These are phyloP conservation scores for Grammomys dolichurus DNA, from an alignment of 2,113 vertebrate genomes.

Conservation along the genomic window DNA sequence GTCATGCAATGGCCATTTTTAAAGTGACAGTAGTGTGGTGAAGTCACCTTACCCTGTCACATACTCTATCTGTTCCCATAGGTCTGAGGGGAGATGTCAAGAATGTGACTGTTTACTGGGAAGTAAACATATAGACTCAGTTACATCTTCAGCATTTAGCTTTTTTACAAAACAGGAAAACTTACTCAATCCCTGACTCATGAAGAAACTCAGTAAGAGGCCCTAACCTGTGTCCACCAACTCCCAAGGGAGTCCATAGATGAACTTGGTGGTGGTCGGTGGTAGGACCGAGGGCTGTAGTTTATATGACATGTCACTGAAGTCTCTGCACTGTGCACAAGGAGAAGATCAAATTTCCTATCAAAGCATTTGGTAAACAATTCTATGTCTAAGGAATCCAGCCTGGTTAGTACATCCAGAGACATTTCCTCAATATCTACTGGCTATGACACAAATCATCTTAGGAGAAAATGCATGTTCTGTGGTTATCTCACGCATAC, in stretches of 20 bases:
- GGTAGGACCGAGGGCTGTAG: background rate
- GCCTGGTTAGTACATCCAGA: background rate
- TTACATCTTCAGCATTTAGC: conserved; percentile 30
- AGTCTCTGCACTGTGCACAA: background rate
- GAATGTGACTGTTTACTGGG: background rate
- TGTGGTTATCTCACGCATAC: background rate
- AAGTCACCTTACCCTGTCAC: background rate
- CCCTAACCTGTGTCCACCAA: background rate
- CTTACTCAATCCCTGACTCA: background rate
- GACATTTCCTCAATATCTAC: background rate
- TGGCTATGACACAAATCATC: background rate
- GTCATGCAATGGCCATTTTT: background rate
- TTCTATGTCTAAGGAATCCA: background rate
- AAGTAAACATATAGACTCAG: conserved; percentile 19
- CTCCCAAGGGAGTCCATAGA: background rate
- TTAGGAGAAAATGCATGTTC: conserved; percentile 10
- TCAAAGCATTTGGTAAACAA: background rate
- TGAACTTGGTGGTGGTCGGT: background rate
- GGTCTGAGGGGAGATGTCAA: background rate
- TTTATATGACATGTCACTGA: too few relatives aligned
- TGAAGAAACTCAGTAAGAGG: background rate
- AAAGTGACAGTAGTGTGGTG: background rate
- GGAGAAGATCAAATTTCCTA: background rate
- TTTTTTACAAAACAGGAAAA: conserved; percentile 56
- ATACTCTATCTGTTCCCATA: background rate